phyloP scores from a whole-genome alignment of 1,140 invertebrate genomes.

The Adoxophyes honmai region DNA sequence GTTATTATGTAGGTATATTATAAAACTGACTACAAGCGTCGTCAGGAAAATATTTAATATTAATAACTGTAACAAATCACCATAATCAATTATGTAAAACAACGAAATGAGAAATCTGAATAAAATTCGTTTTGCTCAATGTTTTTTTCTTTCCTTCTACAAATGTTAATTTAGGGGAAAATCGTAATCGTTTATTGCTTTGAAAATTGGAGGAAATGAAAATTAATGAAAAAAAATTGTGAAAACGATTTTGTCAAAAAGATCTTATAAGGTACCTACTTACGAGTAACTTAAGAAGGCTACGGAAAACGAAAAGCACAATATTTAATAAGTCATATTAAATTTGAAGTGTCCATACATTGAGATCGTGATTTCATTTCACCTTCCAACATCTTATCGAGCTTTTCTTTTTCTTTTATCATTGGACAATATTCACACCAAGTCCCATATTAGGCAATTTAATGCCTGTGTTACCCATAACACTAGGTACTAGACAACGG shows the following conservation, averaged over 20 bases:
- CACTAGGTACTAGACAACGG: no score
- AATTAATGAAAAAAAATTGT: neutral
- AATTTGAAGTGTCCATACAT: no score
- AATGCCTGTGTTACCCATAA: no score
- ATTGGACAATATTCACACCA: no score
- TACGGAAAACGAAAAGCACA: no score
- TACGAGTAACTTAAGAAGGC: no score
- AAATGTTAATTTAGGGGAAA: neutral
- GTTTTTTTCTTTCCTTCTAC: neutral
- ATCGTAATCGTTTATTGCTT: neutral
- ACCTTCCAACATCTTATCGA: no score
- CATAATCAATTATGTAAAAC: conserved; percentile 5
- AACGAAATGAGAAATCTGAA: neutral
- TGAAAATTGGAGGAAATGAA: neutral
- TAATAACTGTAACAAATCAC: neutral
- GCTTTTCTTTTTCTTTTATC: no score
- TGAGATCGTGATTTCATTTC: no score
- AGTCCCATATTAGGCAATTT: no score
- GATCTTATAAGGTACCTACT: no score
- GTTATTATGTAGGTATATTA: neutral
- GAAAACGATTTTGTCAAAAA: neutral
- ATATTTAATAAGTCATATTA: no score
- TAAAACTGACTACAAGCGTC: neutral
- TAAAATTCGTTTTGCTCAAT: neutral
- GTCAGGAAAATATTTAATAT: neutral